Evolutionary conservation across 2,888 invertebrate genomes (phyloP).

Genomic region (Catocala sponsa): DNA sequence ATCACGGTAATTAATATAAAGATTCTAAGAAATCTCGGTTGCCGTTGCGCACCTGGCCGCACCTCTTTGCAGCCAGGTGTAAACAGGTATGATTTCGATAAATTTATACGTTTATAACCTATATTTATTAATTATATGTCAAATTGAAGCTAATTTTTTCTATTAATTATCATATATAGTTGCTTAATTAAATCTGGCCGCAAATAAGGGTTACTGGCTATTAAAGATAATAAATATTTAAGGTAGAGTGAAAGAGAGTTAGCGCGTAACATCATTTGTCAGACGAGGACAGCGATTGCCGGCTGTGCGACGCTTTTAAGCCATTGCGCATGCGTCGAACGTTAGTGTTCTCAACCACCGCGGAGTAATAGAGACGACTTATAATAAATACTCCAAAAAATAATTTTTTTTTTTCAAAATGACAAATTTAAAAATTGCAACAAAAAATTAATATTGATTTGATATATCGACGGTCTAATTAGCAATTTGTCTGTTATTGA

Average conservation of each 20-base stretch:
- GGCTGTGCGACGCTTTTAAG: conserved; percentile 2
- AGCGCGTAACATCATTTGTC: conserved; percentile 15
- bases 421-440: background rate
- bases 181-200: conserved; percentile 20
- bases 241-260: conserved; percentile 15
- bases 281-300: conserved; percentile 16
- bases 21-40: conserved; percentile 12
- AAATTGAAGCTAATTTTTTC: conserved; percentile 21
- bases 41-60: conserved; percentile 20
- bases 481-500: no score
- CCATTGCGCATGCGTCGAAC: conserved; percentile 8
- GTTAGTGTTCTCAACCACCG: conserved; percentile 14
- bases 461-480: no score
- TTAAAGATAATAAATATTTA: conserved; percentile 14
- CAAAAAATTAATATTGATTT: conserved; percentile 5
- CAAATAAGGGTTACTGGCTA: conserved; percentile 22
- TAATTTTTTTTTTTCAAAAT: background rate
- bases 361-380: background rate
- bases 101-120: conserved; percentile 17
- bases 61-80: conserved; percentile 21
- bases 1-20: conserved; percentile 17
- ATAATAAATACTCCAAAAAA: no score
- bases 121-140: conserved; percentile 14
- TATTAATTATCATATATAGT: conserved; percentile 22
- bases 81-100: conserved; percentile 19